These are phyloP conservation scores for Blennius ocellaris DNA, from an alignment of 2,113 vertebrate species.

Conservation along the genomic window DNA sequence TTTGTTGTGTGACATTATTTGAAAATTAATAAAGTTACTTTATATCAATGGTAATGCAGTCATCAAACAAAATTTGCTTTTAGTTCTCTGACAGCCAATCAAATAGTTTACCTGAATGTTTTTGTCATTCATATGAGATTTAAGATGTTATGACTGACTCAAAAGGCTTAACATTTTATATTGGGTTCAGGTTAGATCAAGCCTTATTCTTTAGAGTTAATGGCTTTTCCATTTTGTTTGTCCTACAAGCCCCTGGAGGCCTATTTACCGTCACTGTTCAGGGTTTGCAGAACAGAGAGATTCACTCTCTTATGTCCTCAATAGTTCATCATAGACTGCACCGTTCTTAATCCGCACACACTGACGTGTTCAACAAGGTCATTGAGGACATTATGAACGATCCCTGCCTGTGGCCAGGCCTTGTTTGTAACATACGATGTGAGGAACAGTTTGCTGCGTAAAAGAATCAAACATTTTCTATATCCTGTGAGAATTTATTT, in stretches of 20 bases:
- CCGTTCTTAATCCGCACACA: slow-evolving; percentile 38
- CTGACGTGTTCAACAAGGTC: slow-evolving; percentile 33
- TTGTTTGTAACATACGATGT: slow-evolving; percentile 32
- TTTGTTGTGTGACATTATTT: background rate
- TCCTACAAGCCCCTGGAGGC: slow-evolving; percentile 46
- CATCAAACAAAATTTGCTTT: too few species aligned
- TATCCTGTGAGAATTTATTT: slow-evolving; percentile 53
- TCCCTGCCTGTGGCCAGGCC: background rate
- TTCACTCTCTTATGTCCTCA: slow-evolving; percentile 6
- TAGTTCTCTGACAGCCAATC: background rate
- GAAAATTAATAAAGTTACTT: background rate
- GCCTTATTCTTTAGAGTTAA: slow-evolving; percentile 20
- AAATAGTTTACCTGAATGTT: background rate
- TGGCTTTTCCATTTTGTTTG: slow-evolving; percentile 62
- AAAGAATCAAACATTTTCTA: slow-evolving; percentile 53
- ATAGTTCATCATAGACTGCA: slow-evolving; percentile 19
- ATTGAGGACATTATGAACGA: slow-evolving; percentile 38
- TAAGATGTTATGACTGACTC: background rate
- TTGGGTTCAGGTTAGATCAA: background rate
- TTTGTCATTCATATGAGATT: background rate
- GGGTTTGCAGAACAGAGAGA: slow-evolving; percentile 8
- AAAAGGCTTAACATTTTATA: slow-evolving; percentile 1
- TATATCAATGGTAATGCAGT: background rate
- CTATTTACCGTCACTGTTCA: slow-evolving; percentile 13
- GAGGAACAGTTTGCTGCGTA: slow-evolving; percentile 36